phyloP scores from a whole-genome alignment of 2,113 vertebrate genomes.

The Ursus arctos region DNA sequence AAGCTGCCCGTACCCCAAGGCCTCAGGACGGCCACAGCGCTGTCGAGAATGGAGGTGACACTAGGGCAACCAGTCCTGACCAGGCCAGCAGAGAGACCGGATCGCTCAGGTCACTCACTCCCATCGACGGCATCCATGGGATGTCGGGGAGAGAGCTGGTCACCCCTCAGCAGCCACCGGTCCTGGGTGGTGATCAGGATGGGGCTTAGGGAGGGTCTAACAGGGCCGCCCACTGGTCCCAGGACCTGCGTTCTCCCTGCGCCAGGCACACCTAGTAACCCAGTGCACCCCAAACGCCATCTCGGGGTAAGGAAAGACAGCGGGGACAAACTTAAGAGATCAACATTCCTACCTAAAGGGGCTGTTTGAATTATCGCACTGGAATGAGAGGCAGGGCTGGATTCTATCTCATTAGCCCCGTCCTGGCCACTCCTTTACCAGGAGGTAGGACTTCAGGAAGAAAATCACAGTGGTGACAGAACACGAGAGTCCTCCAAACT shows the following conservation, averaged over 20 bases:
- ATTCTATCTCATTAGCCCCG: too few relatives aligned
- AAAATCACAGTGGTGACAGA: neutral
- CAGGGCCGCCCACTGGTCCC: neutral
- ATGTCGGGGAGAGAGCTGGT: accelerated
- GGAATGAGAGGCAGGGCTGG: neutral
- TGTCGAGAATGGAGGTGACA: too few relatives aligned
- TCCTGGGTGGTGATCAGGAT: neutral
- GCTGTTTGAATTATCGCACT: too few relatives aligned
- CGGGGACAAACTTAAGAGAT: neutral
- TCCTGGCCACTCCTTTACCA: neutral
- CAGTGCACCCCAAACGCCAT: too few relatives aligned
- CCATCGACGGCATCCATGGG: accelerated
- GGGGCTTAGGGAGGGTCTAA: neutral
- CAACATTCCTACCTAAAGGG: neutral
- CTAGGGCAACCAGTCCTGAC: neutral
- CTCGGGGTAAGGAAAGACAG: neutral
- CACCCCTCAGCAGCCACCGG: neutral
- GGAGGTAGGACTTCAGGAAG: neutral
- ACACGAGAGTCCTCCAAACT: neutral
- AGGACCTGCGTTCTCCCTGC: accelerated
- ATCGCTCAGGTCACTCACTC: neutral
- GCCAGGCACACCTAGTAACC: neutral
- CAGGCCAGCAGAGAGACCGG: neutral
- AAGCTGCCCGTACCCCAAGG: neutral
- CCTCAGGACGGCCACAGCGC: neutral